Conservation (phyloP, 2,113 vertebrate species). For the Deroptyus accipitrinus region DNA sequence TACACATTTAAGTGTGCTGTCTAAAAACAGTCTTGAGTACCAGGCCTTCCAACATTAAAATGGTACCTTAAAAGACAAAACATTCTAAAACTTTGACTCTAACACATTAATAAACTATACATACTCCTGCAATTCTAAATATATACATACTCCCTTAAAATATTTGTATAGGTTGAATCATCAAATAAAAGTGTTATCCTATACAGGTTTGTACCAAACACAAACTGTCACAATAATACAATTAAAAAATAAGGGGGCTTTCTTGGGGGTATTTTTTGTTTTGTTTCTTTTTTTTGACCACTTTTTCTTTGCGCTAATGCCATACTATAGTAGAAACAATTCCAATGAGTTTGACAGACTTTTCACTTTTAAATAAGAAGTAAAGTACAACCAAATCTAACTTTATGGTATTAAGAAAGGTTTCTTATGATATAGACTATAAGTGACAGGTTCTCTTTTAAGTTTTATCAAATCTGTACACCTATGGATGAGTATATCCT, state of each 20-base stretch:
- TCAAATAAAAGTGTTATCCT: background rate
- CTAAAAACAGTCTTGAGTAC: background rate
- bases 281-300: background rate
- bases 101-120: fast-evolving
- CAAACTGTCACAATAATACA: background rate
- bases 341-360: background rate
- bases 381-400: background rate
- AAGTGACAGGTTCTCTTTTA: background rate
- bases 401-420: background rate
- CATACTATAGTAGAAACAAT: background rate
- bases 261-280: background rate
- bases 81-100: background rate
- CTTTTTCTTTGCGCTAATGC: background rate
- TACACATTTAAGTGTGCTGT: background rate
- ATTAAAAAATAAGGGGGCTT: background rate
- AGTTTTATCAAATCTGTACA: background rate
- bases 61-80: background rate
- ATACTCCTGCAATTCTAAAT: background rate
- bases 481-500: background rate
- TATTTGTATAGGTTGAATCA: background rate
- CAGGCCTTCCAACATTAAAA: background rate
- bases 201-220: background rate
- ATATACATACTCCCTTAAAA: background rate
- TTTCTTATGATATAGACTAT: background rate
- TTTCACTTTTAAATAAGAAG: background rate